These are phyloP conservation scores for Astreopora myriophthalma DNA, from an alignment of 64 coral and sea anemone genomes.

Conservation along the genomic window DNA sequence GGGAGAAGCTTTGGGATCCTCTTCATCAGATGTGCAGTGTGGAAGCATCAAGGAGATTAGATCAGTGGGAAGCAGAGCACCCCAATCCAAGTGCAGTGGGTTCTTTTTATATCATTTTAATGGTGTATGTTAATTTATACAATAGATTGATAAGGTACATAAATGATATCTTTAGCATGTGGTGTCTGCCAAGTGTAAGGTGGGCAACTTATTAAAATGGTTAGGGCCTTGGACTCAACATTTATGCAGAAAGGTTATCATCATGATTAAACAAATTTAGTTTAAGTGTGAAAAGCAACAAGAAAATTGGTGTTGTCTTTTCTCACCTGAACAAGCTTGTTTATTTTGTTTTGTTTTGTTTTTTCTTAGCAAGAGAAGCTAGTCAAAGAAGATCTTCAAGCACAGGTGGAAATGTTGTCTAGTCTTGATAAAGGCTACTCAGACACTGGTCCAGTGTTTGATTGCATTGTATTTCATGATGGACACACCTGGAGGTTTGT, in stretches of 20 bases:
- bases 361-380: constrained; percentile 73
- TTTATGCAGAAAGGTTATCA: too few species aligned
- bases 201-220: too few species aligned
- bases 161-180: too few species aligned
- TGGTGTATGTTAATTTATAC: too few species aligned
- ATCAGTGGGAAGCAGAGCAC: constrained; percentile 80
- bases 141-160: background rate
- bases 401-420: constrained; percentile 75
- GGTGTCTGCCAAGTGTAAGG: too few species aligned
- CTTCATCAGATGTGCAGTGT: constrained; percentile 65
- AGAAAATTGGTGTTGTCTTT: too few species aligned
- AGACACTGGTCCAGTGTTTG: constrained; percentile 82
- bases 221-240: too few species aligned
- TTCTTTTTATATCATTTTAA: background rate
- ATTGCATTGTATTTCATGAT: constrained; percentile 97
- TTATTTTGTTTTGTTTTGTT: background rate
- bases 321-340: background rate
- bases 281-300: too few species aligned
- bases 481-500: constrained; percentile 89
- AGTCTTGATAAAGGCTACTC: constrained; percentile 75
- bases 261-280: too few species aligned
- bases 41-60: constrained; percentile 68
- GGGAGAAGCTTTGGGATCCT: constrained; percentile 83
- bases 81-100: constrained; percentile 3
- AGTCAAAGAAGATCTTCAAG: constrained; percentile 81